Conservation (phyloP, 2,113 vertebrate genomes). For the Charadrius vociferus region DNA sequence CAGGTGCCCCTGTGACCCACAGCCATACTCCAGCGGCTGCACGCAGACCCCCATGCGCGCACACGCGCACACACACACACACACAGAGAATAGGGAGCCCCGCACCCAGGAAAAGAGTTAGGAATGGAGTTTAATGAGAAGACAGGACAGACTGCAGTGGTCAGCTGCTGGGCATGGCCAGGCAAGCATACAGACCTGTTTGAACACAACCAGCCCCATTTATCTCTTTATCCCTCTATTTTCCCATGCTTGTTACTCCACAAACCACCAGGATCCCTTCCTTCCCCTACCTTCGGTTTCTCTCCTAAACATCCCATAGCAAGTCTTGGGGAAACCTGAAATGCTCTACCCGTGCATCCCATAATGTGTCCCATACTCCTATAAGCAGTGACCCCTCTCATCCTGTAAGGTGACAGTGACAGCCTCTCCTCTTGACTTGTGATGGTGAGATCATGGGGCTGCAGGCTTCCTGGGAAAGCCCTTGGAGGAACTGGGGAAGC, state of each 20-base stretch:
- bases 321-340: not conserved
- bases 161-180: not conserved
- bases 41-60: not conserved
- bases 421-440: not conserved
- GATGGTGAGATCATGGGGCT: not conserved
- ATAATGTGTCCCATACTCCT: not conserved
- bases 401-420: not conserved
- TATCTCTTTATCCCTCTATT: not conserved
- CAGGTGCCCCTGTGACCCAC: too few relatives aligned
- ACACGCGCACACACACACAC: too few relatives aligned
- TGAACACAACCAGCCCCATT: not conserved
- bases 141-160: not conserved
- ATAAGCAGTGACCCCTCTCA: not conserved
- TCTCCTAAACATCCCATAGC: not conserved
- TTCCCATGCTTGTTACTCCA: not conserved
- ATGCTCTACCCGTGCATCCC: not conserved
- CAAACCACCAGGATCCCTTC: not conserved
- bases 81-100: not conserved
- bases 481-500: not conserved
- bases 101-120: not conserved
- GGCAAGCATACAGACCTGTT: not conserved
- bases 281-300: not conserved
- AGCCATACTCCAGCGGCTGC: not conserved
- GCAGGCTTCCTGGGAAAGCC: not conserved
- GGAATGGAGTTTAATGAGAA: not conserved